Base-by-base conservation (phyloP, 92 coral and sea anemone species). In the Virgularia gustaviana region DNA sequence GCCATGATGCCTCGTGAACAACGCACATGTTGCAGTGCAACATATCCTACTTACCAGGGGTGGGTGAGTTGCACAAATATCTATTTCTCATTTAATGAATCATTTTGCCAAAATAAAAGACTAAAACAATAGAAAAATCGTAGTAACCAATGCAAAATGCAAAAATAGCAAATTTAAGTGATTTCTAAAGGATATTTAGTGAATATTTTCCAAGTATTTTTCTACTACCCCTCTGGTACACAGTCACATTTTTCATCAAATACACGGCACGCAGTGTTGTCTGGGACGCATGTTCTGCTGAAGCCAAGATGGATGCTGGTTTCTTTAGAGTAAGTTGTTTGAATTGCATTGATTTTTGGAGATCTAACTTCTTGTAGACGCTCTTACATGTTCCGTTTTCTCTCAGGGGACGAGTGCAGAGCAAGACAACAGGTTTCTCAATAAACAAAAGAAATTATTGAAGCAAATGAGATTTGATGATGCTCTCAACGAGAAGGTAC, bases 361-460 rank as follows among this genome's bases (percentile, higher is more conserved):
- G 54, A 38, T 6, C 49, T 35, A 41, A 47, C 44, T 6, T 29
- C 29, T 36, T 18, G 25, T 39, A 35, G 62, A 10, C 35, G 42
- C 52, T 62, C 52, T 61, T 36, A 1, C 38, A 28, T 29, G 7
- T 24, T 52, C 12, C 72, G 66, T 54, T 34, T n/a, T 53, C 57
- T 0, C 7, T 57, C 57, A 92, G 98, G 98, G 98, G 33, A 92
- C 98, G 36, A 92, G 98, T 65, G 96, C 98, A 33, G 98, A 92
- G 41, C 98, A 92, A 76, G 98, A 92, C 63, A 92, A 92, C 80
- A 89, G 98, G 18, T 92, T 92, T 65, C 85, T 91, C 36, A 91
- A 92, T 64, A 92, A 92, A 66, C 98, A 92, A 68, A 92, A 90
- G 62, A 92, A 92, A 91, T 81, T 92, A 53, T 70, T 92, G 62